Base-by-base conservation (phyloP, 2,113 vertebrate genomes). In the Dipodomys stephensi region DNA sequence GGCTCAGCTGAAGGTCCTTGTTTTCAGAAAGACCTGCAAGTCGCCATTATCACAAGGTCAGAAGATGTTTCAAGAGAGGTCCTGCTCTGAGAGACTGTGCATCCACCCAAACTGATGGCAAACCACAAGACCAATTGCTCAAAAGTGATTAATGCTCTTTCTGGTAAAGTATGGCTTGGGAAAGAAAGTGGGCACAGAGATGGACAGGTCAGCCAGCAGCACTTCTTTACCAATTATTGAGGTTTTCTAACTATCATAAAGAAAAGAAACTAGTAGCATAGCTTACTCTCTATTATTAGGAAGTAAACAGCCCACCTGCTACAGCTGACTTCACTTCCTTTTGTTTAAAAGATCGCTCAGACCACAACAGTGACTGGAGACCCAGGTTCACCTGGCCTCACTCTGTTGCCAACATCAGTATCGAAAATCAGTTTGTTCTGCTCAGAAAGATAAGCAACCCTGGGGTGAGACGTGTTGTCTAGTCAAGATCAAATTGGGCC, bases 401-500 rank as follows among this genome's bases (percentile, higher is more conserved):
- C 87, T 35, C 44, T 2, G 76, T 76, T 2, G 4, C 20, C 28
- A 62, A 60, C 57, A 22, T 89, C 39, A 62, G 83, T 1, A 35
- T 28, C 2, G 32, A 22, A 22, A 69, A 83, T 88, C 86, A 74
- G 67, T 77, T 84, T 28, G 6, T 25, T 28, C 0, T 13, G 78
- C 84, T 93, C 64, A 6, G 57, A 49, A 44, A 82, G 87, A 87
- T 19, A 83, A 91, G 89, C 22, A 57, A 53, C 39, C 12, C 39
- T 79, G 57, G 35, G 46, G 69, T 9, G 46, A 39, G 81, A 76
- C 19, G 78, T 27, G 39, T 62, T 49, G 73, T 28, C 68, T 65
- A 71, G 76, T 32, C 81, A 71, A 83, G 95, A 89, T 77, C 83
- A 91, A 67, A 62, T 72, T 53, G n/a, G 77, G 77, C 77, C 68